Base-by-base conservation (phyloP, 1,140 invertebrate species). In the Drosophila melanica region DNA sequence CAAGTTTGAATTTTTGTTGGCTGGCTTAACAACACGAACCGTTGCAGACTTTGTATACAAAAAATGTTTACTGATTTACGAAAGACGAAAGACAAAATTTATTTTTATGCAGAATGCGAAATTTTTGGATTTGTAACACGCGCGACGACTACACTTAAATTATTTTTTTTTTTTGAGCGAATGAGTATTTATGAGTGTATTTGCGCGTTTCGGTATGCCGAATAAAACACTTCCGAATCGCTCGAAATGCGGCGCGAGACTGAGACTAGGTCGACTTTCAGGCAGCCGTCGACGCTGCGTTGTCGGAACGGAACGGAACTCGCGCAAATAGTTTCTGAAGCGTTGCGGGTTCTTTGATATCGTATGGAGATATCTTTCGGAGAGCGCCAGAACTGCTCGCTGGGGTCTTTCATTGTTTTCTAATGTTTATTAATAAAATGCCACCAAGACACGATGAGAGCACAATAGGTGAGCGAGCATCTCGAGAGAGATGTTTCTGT, bases 171-270 rank as follows among this genome's bases (percentile, higher is more conserved):
- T 20, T 27, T 18, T 50, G 23, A 44, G 54, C 44, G 16, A 45
- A 54, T 57, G 23, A 57, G 44, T 44, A 44, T 63, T 41, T 55
- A 30, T 41, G 33, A 16, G 47, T 47, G 7, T 14, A 0, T 48
- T 45, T n/a, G 18, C 53, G 14, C 48, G 50, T 57, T 54, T 18
- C 33, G 41, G 48, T 70, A 35, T 63, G 39, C 54, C 65, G 39
- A 59, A 23, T 41, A 77, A 86, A 84, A 81, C 73, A 81, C 84
- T 90, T 84, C 84, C 85, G 85, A 89, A 90, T 90, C 80, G 84
- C 84, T 87, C 77, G 84, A 87, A 89, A 77, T 89, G 79, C 84
- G 85, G 66, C 84, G 85, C 85, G 84, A 89, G 84, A 89, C 84
- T 87, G 77, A 70, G 66, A 71, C 60, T 58, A 55, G 65, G 69